Conservation (phyloP, 2,113 vertebrate species). For the Lagenorhynchus albirostris region DNA sequence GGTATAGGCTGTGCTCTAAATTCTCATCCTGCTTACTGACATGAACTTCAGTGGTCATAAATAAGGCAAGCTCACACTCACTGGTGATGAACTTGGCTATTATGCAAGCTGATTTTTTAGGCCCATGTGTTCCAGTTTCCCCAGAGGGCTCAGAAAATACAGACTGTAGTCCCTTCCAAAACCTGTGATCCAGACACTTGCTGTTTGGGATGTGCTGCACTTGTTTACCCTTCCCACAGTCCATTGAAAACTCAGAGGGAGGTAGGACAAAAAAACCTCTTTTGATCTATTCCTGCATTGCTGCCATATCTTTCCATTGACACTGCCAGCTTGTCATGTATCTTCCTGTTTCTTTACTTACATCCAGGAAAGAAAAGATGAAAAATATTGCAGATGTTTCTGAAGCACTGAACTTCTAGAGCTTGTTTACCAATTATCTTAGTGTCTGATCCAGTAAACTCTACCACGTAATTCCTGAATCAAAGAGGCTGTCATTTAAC, state of each 20-base stretch:
- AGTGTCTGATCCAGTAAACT: not conserved
- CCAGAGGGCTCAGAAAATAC: conserved; percentile 5
- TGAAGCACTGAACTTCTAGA: not conserved
- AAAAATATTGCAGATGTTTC: not conserved
- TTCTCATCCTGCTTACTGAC: not conserved
- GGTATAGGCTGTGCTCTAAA: not conserved
- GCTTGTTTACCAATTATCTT: not conserved
- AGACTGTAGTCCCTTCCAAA: not conserved
- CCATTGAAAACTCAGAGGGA: not conserved
- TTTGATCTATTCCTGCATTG: not conserved
- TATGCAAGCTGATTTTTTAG: not conserved
- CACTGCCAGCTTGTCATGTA: not conserved
- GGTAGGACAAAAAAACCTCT: not conserved
- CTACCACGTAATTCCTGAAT: not conserved
- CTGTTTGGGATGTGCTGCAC: not conserved
- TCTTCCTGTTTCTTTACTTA: not conserved
- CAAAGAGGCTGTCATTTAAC: not conserved
- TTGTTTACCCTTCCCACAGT: not conserved
- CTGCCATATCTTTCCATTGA: not conserved
- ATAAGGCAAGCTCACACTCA: not conserved
- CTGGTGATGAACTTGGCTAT: not conserved
- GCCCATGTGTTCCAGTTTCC: not conserved
- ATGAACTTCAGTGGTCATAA: not conserved
- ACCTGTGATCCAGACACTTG: not conserved
- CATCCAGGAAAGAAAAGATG: not conserved